Evolutionary conservation across 2,113 vertebrate genomes (phyloP).

Genomic region (Microtus richardsoni): DNA sequence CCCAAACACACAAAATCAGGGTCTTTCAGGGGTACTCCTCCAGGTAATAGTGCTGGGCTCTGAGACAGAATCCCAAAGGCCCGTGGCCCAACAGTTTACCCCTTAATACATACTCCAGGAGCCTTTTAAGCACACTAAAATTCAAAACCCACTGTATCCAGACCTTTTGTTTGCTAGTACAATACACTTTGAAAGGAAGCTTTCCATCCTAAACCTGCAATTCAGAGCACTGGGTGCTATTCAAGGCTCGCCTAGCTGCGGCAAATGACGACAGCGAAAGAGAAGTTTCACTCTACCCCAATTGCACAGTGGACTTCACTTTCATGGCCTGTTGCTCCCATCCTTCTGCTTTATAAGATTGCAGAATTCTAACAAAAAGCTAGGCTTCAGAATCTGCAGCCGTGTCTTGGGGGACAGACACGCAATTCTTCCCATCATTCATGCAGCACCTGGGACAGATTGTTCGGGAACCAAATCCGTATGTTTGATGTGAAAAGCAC

Average conservation of each 20-base stretch:
- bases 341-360: neutral
- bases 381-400: constrained; percentile 25
- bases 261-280: neutral
- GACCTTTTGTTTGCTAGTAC: constrained; percentile 28
- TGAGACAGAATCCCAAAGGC: neutral
- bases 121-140: neutral
- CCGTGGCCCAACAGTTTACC: neutral
- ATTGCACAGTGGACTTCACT: neutral
- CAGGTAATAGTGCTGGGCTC: neutral
- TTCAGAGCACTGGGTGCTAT: neutral
- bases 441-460: constrained; percentile 61
- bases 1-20: neutral
- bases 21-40: neutral
- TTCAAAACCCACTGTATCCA: neutral
- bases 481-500: constrained; percentile 59
- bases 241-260: neutral
- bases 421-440: constrained; percentile 44
- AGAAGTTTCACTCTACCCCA: neutral
- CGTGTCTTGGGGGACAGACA: constrained; percentile 63
- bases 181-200: constrained; percentile 12
- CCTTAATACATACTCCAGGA: neutral
- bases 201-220: constrained; percentile 27
- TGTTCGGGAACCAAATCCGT: neutral
- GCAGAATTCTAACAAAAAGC: constrained; percentile 37
- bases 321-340: neutral